A percentile compares a stretch with the other conserved stretches of the same genome.
Conservation (phyloP, 2,113 vertebrate species). For the Promerops cafer region DNA sequence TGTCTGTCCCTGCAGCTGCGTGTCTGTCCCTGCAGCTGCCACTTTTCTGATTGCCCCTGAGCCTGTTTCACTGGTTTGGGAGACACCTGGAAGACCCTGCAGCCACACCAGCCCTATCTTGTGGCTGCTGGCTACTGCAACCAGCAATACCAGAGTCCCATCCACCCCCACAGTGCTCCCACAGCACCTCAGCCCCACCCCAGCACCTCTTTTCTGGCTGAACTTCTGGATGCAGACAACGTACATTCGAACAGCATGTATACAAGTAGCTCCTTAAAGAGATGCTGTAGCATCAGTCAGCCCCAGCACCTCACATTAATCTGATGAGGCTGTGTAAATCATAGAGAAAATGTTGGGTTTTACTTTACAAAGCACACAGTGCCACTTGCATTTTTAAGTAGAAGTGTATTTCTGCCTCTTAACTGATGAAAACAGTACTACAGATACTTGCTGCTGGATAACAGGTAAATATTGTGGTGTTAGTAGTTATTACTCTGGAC, state of each 20-base stretch:
- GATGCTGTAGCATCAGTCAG: not conserved
- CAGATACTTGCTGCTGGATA: not conserved
- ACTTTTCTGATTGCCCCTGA: not conserved
- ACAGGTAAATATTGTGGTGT: not conserved
- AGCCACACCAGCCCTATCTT: not conserved
- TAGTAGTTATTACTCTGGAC: not conserved
- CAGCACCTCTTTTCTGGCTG: not conserved
- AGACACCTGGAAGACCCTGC: not conserved
- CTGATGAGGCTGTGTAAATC: not conserved
- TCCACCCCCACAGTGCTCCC: fast-evolving
- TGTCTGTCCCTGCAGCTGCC: not conserved
- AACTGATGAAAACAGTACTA: not conserved
- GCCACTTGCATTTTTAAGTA: not conserved
- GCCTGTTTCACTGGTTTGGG: not conserved
- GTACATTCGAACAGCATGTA: not conserved
- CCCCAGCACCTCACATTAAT: not conserved
- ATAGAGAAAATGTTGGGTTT: not conserved
- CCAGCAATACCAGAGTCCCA: fast-evolving
- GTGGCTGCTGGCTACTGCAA: fast-evolving
- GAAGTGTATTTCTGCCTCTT: not conserved
- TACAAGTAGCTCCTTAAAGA: not conserved
- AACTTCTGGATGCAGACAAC: not conserved
- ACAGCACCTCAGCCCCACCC: fast-evolving
- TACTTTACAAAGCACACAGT: not conserved
- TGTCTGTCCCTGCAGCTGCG: not conserved